phyloP scores from a whole-genome alignment of 2,113 vertebrate species.

The Scalopus aquaticus region DNA sequence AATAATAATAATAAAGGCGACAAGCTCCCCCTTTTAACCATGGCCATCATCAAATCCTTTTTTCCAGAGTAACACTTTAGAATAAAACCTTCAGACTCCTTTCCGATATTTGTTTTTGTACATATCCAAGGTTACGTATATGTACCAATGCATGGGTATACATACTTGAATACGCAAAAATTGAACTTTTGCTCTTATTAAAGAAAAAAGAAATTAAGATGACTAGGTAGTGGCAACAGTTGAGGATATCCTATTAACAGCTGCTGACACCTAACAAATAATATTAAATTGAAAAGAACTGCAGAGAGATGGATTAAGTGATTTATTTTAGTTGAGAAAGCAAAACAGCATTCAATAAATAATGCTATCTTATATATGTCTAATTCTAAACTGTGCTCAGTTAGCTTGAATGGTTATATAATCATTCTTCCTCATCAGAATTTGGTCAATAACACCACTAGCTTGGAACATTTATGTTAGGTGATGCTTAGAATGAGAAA shows the following conservation, averaged over 20 bases:
- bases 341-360: background rate
- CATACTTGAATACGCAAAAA: background rate
- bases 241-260: background rate
- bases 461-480: background rate
- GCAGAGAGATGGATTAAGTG: background rate
- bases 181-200: conserved; percentile 15
- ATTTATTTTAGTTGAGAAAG: conserved; percentile 4
- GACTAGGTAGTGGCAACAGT: background rate
- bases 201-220: background rate
- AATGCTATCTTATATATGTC: background rate
- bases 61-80: background rate
- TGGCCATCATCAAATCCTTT: background rate
- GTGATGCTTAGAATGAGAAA: background rate
- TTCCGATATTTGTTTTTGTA: background rate
- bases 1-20: background rate
- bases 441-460: background rate
- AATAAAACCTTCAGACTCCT: background rate
- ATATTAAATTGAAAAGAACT: background rate
- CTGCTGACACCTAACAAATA: background rate
- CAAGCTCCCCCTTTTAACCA: background rate
- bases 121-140: background rate
- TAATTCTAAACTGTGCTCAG: background rate
- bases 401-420: background rate
- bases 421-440: background rate
- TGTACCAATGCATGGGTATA: background rate